phyloP scores from a whole-genome alignment of 2,113 vertebrate genomes.

The Coptodon rendalli region DNA sequence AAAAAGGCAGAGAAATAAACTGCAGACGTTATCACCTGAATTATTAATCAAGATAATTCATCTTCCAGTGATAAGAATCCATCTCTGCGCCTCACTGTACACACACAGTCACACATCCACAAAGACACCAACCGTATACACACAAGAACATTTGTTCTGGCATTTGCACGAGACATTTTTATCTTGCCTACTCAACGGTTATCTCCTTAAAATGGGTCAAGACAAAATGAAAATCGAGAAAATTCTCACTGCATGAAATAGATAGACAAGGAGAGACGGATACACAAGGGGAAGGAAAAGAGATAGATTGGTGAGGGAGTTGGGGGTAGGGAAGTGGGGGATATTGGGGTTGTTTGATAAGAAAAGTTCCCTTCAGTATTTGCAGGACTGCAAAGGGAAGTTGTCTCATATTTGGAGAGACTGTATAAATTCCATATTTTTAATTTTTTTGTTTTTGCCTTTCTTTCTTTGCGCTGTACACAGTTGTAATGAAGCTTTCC shows the following conservation, averaged over 20 bases:
- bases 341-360: conserved; percentile 12
- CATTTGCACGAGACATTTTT: conserved; percentile 17
- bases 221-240: conserved; percentile 43
- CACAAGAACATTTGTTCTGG: background rate
- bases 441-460: background rate
- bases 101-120: background rate
- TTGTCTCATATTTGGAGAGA: background rate
- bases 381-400: conserved; percentile 2
- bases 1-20: background rate
- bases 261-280: conserved; percentile 22
- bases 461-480: background rate
- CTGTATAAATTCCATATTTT: background rate
- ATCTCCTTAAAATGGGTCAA: conserved; percentile 58
- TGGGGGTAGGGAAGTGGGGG: background rate
- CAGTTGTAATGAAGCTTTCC: background rate
- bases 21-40: conserved; percentile 38
- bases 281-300: background rate
- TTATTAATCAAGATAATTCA: conserved; percentile 63
- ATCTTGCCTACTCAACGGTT: conserved; percentile 43
- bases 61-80: conserved; percentile 43
- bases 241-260: conserved; percentile 28
- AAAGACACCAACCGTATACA: background rate
- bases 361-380: conserved; percentile 33
- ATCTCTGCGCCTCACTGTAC: background rate
- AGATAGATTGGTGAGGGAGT: background rate